A percentile compares a stretch with the other conserved stretches of the same genome.
Conservation (phyloP, 2,888 invertebrate genomes). For the Ornithoptera alexandrae region DNA sequence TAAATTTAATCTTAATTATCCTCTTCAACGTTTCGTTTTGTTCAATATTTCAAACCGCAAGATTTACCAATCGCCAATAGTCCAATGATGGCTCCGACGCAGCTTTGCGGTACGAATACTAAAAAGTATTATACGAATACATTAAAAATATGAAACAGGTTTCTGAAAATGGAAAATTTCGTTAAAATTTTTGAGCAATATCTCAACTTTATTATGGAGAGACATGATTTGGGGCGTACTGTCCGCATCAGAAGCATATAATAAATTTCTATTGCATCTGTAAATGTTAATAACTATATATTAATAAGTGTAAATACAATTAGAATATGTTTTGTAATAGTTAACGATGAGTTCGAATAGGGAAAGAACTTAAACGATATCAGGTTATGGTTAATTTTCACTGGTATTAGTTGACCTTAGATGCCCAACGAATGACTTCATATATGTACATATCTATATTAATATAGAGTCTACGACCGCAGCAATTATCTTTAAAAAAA, state of each 20-base stretch:
- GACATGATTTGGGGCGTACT: slow-evolving; percentile 45
- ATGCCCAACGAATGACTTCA: too few relatives aligned
- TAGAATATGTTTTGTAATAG: neutral
- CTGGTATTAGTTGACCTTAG: too few relatives aligned
- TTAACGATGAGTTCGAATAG: neutral
- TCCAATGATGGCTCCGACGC: neutral
- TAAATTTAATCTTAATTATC: neutral
- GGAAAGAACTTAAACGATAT: neutral
- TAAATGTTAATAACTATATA: neutral
- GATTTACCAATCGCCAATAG: neutral
- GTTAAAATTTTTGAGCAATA: slow-evolving; percentile 37
- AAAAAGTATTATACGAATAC: neutral
- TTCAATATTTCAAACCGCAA: neutral
- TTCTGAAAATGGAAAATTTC: slow-evolving; percentile 32
- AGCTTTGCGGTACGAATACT: slow-evolving; percentile 23
- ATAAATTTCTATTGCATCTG: neutral
- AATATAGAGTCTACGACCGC: neutral
- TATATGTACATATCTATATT: too few relatives aligned
- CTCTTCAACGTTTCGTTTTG: neutral
- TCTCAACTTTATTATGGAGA: slow-evolving; percentile 39
- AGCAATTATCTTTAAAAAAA: neutral
- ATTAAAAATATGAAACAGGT: slow-evolving; percentile 14
- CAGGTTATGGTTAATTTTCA: neutral
- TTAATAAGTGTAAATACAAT: neutral
- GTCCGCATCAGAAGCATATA: slow-evolving; percentile 30